phyloP scores from a whole-genome alignment of 2,113 vertebrate genomes.

The Platysternon megacephalum region DNA sequence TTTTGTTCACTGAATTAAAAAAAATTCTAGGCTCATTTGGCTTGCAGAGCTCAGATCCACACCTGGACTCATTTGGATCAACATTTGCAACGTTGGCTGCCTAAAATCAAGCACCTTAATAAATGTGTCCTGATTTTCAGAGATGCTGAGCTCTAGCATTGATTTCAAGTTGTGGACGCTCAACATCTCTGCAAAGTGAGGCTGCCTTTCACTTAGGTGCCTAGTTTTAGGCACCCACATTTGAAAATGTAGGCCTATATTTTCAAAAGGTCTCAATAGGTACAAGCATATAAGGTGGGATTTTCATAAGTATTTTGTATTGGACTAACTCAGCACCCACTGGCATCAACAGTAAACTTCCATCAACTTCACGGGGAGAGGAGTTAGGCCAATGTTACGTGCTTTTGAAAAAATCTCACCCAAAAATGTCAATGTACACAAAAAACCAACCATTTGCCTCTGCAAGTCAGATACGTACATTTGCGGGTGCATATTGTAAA shows the following conservation, averaged over 20 bases:
- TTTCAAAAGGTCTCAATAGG: neutral
- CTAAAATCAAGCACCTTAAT: neutral
- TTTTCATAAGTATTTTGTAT: rapidly evolving
- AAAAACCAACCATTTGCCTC: neutral
- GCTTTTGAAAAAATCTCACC: neutral
- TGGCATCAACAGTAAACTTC: neutral
- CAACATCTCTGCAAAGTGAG: neutral
- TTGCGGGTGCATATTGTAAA: neutral
- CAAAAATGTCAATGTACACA: neutral
- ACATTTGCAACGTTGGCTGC: neutral
- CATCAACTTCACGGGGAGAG: neutral
- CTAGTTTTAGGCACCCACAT: rapidly evolving
- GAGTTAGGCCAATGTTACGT: rapidly evolving
- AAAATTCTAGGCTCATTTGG: neutral
- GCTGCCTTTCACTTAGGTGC: neutral
- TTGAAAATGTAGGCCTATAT: neutral
- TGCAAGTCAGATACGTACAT: neutral
- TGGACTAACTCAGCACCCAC: neutral
- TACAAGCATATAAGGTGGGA: neutral
- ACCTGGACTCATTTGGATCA: neutral
- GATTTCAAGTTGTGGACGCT: too few relatives aligned
- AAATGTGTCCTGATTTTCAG: neutral
- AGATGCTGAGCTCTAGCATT: neutral
- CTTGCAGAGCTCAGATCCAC: neutral
- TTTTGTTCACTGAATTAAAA: neutral